These are phyloP conservation scores for Tragelaphus buxtoni DNA, from an alignment of 2,113 vertebrate species.

Conservation along the genomic window DNA sequence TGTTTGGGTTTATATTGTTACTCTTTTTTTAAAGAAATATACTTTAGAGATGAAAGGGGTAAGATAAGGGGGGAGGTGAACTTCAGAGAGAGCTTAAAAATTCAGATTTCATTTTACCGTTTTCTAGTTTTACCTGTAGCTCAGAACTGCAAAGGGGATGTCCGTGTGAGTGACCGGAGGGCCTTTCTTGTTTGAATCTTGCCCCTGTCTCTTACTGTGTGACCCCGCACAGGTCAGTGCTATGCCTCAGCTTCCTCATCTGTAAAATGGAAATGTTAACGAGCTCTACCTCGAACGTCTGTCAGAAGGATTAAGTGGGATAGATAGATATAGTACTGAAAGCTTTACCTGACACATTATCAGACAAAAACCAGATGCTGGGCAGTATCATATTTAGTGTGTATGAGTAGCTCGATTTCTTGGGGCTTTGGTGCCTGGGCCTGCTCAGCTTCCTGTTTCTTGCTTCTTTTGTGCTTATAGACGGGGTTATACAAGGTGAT, in stretches of 20 bases:
- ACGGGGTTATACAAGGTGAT: accelerated
- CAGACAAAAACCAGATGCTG: background rate
- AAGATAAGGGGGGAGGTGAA: background rate
- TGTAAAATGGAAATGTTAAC: background rate
- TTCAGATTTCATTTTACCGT: background rate
- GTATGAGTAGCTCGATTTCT: background rate
- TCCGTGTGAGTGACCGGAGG: background rate
- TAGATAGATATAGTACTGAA: background rate
- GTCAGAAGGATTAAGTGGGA: background rate
- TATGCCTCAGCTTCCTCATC: background rate
- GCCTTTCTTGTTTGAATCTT: background rate
- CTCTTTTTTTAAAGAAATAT: background rate
- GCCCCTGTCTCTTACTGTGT: background rate
- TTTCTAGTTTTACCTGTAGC: background rate
- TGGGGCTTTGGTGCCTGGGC: background rate
- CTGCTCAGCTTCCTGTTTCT: background rate
- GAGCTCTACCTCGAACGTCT: background rate
- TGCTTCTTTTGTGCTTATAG: background rate
- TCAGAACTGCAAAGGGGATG: background rate
- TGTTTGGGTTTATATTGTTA: background rate
- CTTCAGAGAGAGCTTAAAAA: background rate
- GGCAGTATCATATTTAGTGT: background rate
- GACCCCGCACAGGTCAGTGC: background rate
- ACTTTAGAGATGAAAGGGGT: background rate
- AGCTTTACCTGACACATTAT: background rate